Base-by-base conservation (phyloP, 2,888 invertebrate species). In the Plagiodera versicolora region DNA sequence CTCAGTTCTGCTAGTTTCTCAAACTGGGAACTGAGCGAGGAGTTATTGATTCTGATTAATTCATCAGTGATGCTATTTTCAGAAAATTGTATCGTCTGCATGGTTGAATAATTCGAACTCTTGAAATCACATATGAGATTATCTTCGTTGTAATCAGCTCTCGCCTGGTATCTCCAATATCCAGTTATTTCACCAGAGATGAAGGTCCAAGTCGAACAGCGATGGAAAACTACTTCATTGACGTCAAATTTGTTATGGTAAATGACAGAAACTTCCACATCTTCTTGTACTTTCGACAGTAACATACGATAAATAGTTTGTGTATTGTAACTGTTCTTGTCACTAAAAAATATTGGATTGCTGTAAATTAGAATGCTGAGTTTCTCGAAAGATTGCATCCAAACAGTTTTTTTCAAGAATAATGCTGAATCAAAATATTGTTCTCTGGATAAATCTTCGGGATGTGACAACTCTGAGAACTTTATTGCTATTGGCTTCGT, bases 151-250 rank as follows among this genome's bases (percentile, higher is more conserved):
- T 18, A 11, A 18, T 53, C 53, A 32, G 53, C 39, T 35, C 14
- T 39, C 14, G 14, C 11, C n/a, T 58, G 48, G 17, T 17, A 18
- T 39, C 24, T 10, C 58, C 58, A 58, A 28, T 20, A 11, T 10
- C 53, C 58, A 30, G 6, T 46, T n/a, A 48, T 28, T 47, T 5
- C 14, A 11, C 18, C 30, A 8, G 39, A 14, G 32, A 57, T 28
- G 54, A 63, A 69, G 48, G 63, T 56, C 69, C 69, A 69, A 45
- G 58, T 65, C 1, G 69, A 67, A 52, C 69, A 69, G 30, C 65
- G 39, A 39, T 39, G 53, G 11, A 53, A 32, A 35, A 20, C 17
- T 18, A 18, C 30, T 16, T 10, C 14, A 16, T 17, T 53, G 53
- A 18, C 19, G 11, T 53, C 14, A 19, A 18, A 39, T 9, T n/a